Evolutionary conservation across 2,797 vertebrate species (phyloP).

Genomic region (Hippocampus kuda): DNA sequence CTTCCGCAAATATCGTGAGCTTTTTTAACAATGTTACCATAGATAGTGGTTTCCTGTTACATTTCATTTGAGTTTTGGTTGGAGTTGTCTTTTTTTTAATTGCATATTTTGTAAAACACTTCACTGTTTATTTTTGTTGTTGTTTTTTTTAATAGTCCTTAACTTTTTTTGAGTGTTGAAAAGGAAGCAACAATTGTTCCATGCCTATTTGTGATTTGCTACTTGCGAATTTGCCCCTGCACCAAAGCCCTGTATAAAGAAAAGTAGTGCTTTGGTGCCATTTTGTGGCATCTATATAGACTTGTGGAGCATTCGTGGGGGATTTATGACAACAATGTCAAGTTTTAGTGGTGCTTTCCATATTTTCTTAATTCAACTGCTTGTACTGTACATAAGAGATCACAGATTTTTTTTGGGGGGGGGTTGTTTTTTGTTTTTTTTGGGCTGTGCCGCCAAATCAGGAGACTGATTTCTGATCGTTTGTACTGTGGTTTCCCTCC

Average conservation of each 20-base stretch:
- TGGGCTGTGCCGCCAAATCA: background rate
- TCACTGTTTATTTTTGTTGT: background rate
- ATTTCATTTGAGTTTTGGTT: conserved; percentile 5
- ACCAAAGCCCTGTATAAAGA: background rate
- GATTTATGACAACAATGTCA: background rate
- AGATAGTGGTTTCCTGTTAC: conserved; percentile 23
- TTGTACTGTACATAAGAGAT: background rate
- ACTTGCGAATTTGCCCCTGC: background rate
- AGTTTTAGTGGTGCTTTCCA: conserved; percentile 1
- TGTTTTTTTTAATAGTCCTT: conserved; percentile 6
- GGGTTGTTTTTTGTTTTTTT: background rate
- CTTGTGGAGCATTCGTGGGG: background rate
- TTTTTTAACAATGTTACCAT: conserved; percentile 40
- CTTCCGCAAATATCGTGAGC: conserved; percentile 13
- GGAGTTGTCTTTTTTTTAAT: conserved; percentile 19
- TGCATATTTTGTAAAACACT: background rate
- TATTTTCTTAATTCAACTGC: background rate
- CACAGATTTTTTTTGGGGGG: background rate
- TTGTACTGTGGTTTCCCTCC: conserved; percentile 1
- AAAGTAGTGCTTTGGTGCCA: background rate
- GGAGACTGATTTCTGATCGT: background rate
- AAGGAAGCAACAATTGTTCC: background rate
- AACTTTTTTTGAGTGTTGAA: background rate
- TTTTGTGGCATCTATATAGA: background rate
- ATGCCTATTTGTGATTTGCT: background rate